A percentile compares a stretch with the other conserved stretches of the same genome.
These are phyloP conservation scores for Pseudomyrmex gracilis DNA, from an alignment of 1,140 invertebrate genomes.

Conservation along the genomic window DNA sequence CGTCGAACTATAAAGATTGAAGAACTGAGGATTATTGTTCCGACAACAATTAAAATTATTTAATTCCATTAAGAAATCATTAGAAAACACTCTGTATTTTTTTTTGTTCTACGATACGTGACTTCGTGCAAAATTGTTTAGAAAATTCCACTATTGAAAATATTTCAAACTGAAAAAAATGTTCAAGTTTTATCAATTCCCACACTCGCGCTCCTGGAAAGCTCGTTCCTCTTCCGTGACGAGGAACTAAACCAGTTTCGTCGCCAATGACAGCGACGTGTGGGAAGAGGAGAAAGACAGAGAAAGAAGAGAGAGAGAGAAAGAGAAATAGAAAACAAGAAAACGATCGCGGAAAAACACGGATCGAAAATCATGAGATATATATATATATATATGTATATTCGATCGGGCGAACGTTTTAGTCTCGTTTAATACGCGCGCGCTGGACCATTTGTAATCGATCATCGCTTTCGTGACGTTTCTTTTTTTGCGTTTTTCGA, in stretches of 20 bases:
- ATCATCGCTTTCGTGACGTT: constrained; percentile 15
- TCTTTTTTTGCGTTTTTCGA: constrained; percentile 1
- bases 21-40: too few relatives aligned
- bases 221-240: constrained; percentile 42
- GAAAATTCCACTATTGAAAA: too few relatives aligned
- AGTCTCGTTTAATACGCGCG: constrained; percentile 45
- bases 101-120: neutral
- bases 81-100: neutral
- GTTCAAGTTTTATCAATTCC: neutral
- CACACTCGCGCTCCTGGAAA: constrained; percentile 35
- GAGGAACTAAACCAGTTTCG: constrained; percentile 56
- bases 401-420: constrained; percentile 36
- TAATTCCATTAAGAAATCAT: neutral
- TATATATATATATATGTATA: too few relatives aligned
- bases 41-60: neutral
- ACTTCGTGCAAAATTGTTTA: too few relatives aligned
- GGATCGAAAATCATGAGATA: constrained; percentile 48
- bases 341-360: constrained; percentile 52
- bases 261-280: constrained; percentile 27
- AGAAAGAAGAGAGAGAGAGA: neutral
- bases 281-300: neutral
- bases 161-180: neutral
- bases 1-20: too few relatives aligned
- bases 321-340: neutral
- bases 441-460: constrained; percentile 13